These are phyloP conservation scores for Typhlomys cinereus DNA, from an alignment of 2,113 vertebrate genomes.

Conservation along the genomic window DNA sequence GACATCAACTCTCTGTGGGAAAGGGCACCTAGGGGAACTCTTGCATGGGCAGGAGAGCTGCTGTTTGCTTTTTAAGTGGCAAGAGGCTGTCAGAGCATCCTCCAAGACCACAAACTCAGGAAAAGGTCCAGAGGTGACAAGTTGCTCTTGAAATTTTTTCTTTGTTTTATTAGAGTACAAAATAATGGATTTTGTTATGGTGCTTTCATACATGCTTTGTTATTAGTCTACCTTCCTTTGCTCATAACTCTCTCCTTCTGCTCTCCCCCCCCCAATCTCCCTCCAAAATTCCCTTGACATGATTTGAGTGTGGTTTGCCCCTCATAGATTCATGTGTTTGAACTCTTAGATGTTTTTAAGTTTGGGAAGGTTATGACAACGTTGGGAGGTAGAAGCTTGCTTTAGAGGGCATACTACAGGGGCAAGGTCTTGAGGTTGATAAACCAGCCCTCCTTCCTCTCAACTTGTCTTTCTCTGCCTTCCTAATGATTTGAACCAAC, in stretches of 20 bases:
- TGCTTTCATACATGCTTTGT: neutral
- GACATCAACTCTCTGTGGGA: neutral
- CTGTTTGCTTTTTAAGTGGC: slow-evolving; percentile 46
- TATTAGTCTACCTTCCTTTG: neutral
- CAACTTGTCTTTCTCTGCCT: too few relatives aligned
- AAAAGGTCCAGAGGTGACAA: neutral
- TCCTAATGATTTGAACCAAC: too few relatives aligned
- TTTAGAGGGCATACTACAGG: too few relatives aligned
- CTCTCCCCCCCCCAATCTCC: accelerated
- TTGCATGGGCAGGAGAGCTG: neutral
- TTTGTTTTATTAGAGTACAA: neutral
- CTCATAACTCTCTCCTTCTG: neutral
- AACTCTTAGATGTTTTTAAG: too few relatives aligned
- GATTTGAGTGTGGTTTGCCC: too few relatives aligned
- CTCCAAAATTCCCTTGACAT: neutral
- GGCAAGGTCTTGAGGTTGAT: too few relatives aligned
- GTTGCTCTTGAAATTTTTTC: neutral
- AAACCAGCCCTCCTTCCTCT: too few relatives aligned
- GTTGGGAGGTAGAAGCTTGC: too few relatives aligned
- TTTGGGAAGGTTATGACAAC: too few relatives aligned
- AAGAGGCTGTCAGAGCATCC: neutral
- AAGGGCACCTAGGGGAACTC: neutral
- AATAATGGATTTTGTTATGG: neutral
- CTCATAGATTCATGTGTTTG: too few relatives aligned
- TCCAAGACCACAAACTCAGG: neutral